Conservation (phyloP, 2,797 vertebrate genomes). For the Anas bahamensis region DNA sequence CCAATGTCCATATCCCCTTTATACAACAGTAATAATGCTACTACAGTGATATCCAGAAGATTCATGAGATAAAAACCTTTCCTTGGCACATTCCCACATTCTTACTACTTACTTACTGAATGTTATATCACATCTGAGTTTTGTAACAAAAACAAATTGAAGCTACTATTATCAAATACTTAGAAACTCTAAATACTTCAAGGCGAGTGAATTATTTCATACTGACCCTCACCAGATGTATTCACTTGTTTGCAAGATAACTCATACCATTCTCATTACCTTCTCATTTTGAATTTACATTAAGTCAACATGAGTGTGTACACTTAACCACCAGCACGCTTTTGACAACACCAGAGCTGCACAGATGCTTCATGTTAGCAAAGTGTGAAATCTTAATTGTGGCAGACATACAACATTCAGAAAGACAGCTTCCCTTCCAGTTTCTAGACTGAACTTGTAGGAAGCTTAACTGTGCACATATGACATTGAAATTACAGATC, state of each 20-base stretch:
- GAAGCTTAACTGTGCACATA: background rate
- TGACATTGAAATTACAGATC: background rate
- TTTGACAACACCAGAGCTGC: background rate
- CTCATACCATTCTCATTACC: background rate
- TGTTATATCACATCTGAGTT: background rate
- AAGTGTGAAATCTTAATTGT: background rate
- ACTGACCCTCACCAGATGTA: background rate
- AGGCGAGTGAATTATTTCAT: background rate
- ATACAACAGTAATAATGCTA: background rate
- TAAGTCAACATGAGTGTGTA: background rate
- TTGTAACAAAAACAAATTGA: background rate
- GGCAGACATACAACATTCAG: rapidly evolving
- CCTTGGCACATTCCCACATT: background rate
- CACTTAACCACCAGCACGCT: background rate
- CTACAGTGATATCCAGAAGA: background rate
- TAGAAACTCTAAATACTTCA: background rate
- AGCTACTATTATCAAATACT: background rate
- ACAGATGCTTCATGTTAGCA: background rate
- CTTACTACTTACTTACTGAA: background rate
- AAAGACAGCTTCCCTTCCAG: background rate
- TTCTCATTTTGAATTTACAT: background rate
- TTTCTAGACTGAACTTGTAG: background rate
- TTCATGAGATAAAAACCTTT: background rate
- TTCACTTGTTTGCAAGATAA: background rate
- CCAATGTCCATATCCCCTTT: background rate